A percentile compares a stretch with the other conserved stretches of the same genome.
These are phyloP conservation scores for Carettochelys insculpta DNA, from an alignment of 2,113 vertebrate species.

Conservation along the genomic window DNA sequence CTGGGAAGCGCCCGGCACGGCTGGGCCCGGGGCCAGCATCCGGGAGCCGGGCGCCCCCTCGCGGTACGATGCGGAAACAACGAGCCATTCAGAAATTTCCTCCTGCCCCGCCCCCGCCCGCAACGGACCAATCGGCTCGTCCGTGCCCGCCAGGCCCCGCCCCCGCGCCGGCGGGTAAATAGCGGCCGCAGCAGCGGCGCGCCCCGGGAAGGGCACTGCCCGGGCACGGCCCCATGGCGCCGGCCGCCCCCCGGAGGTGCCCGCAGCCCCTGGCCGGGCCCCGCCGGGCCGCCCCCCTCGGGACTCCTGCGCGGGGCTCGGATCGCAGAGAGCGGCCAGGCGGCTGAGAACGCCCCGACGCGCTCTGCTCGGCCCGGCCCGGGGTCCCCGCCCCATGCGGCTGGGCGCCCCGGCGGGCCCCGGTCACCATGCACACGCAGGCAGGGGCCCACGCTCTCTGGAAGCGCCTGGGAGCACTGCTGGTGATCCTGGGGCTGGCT, in stretches of 20 bases:
- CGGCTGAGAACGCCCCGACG: too few relatives aligned
- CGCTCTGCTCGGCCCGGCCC: not conserved
- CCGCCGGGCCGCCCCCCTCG: too few relatives aligned
- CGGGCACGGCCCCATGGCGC: conserved; percentile 7
- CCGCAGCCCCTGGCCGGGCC: too few relatives aligned
- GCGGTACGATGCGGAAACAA: not conserved
- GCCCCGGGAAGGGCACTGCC: not conserved
- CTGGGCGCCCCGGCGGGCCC: not conserved
- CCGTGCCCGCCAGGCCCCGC: conserved; percentile 26
- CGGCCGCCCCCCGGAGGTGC: not conserved
- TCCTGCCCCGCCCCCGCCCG: conserved; percentile 30
- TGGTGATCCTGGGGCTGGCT: conserved; percentile 24
- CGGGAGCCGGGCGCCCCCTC: too few relatives aligned
- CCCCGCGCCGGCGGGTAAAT: conserved; percentile 58
- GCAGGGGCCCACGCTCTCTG: not conserved
- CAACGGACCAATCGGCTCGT: conserved; percentile 55
- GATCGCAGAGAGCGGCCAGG: too few relatives aligned
- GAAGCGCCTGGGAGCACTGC: not conserved
- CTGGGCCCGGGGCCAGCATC: too few relatives aligned
- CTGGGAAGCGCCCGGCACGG: too few relatives aligned
- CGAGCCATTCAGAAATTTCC: conserved; percentile 7
- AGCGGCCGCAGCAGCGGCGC: conserved; percentile 38
- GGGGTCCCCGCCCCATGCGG: not conserved
- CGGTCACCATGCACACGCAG: conserved; percentile 44
- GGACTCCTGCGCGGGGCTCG: too few relatives aligned